Evolutionary conservation across 2,797 vertebrate genomes (phyloP), one percentile per base, ranked within the genome.

Genomic region (Delichon dasypus): DNA sequence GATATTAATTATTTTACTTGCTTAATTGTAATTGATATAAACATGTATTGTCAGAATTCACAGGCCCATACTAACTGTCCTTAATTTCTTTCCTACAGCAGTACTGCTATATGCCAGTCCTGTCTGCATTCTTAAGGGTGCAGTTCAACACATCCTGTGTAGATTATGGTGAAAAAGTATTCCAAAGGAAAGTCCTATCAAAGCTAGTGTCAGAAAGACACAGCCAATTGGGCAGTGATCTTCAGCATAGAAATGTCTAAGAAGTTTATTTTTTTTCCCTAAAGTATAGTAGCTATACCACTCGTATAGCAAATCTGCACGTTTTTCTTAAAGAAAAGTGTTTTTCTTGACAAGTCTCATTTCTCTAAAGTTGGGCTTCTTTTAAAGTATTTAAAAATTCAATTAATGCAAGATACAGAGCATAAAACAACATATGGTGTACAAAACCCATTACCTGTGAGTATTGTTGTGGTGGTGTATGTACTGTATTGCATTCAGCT

Each of bases 61-160:
- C 99, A 98, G 99, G 99, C 99, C 99, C 99, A 99, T 99, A 99
- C 99, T 99, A 99, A 99, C 99, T 99, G 99, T 99, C 99, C 99
- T 99, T 99, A 99, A 99, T 99, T 99, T 99, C 99, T 99, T 99
- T 99, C 99, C 99, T 99, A 99, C 99, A 99, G 99, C 99, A 99
- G 99, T 99, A 99, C 99, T 99, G 99, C 99, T 99, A 99, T 99
- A 98, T 99, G 99, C 99, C 99, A 99, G 99, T 99, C 99, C 99
- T 99, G 99, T 99, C 99, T 99, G 99, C 99, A 98, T 99, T 99
- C 99, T 99, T 99, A 99, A 99, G 99, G 99, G 99, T 99, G 99
- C 99, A 99, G 99, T 99, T 99, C 99, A 99, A 99, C 99, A 99
- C 99, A 98, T 99, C 99, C 99, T 99, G 99, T 99, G 99, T 99